phyloP scores from a whole-genome alignment of 2,113 vertebrate genomes.

The Herpailurus yagouaroundi region DNA sequence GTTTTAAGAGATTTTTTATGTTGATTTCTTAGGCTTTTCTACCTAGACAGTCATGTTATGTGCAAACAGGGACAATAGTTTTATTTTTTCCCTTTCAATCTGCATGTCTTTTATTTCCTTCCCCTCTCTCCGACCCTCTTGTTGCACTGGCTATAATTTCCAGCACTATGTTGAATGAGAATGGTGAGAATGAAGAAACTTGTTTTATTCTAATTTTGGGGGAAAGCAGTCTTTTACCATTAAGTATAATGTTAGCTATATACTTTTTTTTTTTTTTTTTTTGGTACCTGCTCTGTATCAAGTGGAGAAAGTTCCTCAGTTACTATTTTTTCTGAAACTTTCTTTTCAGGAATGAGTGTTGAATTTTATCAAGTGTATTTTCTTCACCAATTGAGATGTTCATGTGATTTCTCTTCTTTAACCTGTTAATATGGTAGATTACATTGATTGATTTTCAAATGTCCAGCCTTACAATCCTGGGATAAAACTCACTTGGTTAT shows the following conservation, averaged over 20 bases:
- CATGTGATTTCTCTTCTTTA: neutral
- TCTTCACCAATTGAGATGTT: neutral
- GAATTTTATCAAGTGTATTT: neutral
- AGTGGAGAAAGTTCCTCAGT: neutral
- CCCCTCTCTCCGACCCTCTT: too few species aligned
- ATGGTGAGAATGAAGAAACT: neutral
- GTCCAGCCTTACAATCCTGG: neutral
- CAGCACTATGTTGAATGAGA: neutral
- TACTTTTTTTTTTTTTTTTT: neutral
- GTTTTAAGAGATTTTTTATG: neutral
- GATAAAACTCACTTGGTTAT: neutral
- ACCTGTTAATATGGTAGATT: neutral
- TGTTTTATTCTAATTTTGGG: neutral
- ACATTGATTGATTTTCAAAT: neutral
- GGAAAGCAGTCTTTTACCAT: neutral
- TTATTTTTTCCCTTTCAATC: neutral
- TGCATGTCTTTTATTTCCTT: neutral
- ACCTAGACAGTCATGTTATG: neutral
- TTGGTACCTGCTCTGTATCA: neutral
- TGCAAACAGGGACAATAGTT: neutral
- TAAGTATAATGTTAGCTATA: neutral
- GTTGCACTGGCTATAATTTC: neutral
- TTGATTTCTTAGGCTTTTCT: neutral
- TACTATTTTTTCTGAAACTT: neutral
- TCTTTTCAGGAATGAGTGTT: neutral